phyloP scores from a whole-genome alignment of 2,797 vertebrate species.

The Darevskia mixta region DNA sequence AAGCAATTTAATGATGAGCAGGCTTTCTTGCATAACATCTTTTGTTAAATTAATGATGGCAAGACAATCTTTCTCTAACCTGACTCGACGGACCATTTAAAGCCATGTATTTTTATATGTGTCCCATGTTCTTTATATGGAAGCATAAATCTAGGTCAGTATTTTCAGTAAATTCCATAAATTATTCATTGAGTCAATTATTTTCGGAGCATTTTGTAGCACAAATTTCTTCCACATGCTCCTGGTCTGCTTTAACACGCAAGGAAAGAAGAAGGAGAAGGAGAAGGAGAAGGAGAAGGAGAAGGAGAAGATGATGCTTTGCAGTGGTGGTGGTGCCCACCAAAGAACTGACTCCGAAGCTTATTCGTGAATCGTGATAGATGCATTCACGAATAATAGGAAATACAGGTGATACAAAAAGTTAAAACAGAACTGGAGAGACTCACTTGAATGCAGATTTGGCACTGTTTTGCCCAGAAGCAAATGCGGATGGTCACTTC shows the following conservation, averaged over 20 bases:
- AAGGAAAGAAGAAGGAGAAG: slow-evolving; percentile 12
- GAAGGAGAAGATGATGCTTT: not conserved
- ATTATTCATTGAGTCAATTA: slow-evolving; percentile 72
- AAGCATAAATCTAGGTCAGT: slow-evolving; percentile 65
- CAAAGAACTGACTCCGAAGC: slow-evolving; percentile 29
- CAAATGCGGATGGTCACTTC: not conserved
- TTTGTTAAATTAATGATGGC: slow-evolving; percentile 67
- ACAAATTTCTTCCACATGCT: slow-evolving; percentile 46
- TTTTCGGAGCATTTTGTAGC: slow-evolving; percentile 63
- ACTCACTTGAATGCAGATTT: not conserved
- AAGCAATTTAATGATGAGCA: slow-evolving; percentile 66
- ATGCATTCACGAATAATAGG: not conserved
- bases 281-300: no score
- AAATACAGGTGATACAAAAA: not conserved
- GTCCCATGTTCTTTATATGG: slow-evolving; percentile 53
- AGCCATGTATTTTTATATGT: slow-evolving; percentile 42
- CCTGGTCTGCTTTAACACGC: slow-evolving; percentile 21
- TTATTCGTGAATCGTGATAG: not conserved
- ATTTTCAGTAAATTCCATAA: slow-evolving; percentile 72
- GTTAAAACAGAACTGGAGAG: not conserved
- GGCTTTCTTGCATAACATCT: slow-evolving; percentile 51
- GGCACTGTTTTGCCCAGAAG: not conserved
- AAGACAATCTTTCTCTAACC: slow-evolving; percentile 48
- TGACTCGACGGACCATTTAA: slow-evolving; percentile 62
- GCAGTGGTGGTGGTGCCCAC: slow-evolving; percentile 5